Evolutionary conservation across 2,888 invertebrate genomes (phyloP), one percentile per base, ranked within the genome.

Genomic region (Andrena camellia): DNA sequence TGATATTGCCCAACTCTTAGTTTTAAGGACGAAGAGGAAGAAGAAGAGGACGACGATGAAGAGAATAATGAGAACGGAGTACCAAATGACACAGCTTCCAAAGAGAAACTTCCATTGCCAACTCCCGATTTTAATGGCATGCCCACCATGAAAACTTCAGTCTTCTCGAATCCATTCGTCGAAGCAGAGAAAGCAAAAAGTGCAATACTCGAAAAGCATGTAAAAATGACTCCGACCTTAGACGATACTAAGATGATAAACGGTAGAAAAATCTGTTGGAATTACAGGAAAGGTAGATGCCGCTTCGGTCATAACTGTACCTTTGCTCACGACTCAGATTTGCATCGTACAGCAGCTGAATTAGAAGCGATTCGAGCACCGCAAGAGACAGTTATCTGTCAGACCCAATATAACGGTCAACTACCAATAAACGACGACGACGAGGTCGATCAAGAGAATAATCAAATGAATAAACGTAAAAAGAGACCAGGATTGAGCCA

Each of bases 211-310:
- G 98, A 98, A 91, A 97, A 97, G 91, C 98, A 98, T 93, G 98
- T 98, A 0, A 98, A 98, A 95, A 98, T 99, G 98, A 98, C 97
- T 90, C 95, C 95, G 13, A 94, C 94, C 0, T 79, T 94, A 93
- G 96, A 96, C 86, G 96, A 96, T 91, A 96, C 96, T n/a, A 96
- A 96, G 90, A 96, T 96, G 94, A 97, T 97, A 89, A 98, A 98
- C 92, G 98, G 98, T 0, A 97, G 97, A 91, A 97, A 97, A 93
- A 97, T 98, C 82, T 99, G 99, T 94, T 98, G 98, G 97, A 98
- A 98, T 94, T 98, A 98, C 93, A 95, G 98, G 52, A 98, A 98
- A 93, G 98, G 98, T 0, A 96, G 97, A 42, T 99, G 99, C 93
- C 95, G 98, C 69, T 98, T 98, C 94, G 98, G 98, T 0, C 97